Percentiles rank a stretch among this genome's conserved stretches.
These are phyloP conservation scores for Megalops atlanticus DNA, from an alignment of 2,113 vertebrate species.

Conservation along the genomic window DNA sequence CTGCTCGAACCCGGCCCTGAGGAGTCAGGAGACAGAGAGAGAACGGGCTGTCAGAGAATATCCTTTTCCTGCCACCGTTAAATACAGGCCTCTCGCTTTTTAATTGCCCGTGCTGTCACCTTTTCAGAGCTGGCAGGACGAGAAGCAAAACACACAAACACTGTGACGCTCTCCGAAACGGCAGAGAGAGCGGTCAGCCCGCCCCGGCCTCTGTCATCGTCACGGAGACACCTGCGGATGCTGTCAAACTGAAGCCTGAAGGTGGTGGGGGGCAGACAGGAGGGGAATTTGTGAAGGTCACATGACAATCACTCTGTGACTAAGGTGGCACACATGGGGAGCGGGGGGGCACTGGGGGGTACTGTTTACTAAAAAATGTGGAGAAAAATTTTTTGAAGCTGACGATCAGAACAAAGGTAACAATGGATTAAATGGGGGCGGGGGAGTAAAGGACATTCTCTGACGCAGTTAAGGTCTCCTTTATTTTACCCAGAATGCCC, in stretches of 20 bases:
- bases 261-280: background rate
- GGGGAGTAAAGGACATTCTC: background rate
- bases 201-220: too few species aligned
- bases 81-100: background rate
- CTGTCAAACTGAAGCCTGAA: background rate
- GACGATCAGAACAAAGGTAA: background rate
- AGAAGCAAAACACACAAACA: slow-evolving; percentile 6
- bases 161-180: too few species aligned
- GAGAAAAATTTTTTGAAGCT: too few species aligned
- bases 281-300: background rate
- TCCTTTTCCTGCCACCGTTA: background rate
- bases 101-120: background rate
- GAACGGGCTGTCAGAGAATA: background rate
- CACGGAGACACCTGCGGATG: too few species aligned
- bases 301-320: background rate
- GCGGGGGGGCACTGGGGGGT: background rate
- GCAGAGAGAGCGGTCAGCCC: too few species aligned
- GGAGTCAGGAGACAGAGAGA: background rate
- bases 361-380: background rate
- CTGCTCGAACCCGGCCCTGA: slow-evolving; percentile 63
- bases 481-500: slow-evolving; percentile 4
- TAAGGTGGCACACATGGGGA: background rate
- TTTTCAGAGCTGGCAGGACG: background rate
- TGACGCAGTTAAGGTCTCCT: background rate
- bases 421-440: background rate